Evolutionary conservation across 2,888 invertebrate species (phyloP).

Genomic region (Melinaea menophilus): DNA sequence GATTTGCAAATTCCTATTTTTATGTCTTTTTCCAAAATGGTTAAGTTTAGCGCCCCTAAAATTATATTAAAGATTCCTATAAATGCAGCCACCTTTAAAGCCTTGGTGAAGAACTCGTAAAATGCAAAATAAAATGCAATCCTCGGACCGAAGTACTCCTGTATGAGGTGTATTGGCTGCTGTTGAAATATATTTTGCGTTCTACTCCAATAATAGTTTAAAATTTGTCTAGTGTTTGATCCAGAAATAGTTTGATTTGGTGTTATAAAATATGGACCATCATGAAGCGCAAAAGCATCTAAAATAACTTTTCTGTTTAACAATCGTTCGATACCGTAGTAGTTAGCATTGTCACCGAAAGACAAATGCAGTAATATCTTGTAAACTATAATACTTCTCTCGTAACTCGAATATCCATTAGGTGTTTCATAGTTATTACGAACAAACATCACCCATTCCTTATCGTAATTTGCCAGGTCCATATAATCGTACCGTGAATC

Average conservation of each 20-base stretch:
- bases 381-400: no score
- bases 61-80: conserved; percentile 46
- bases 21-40: conserved; percentile 8
- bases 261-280: conserved; percentile 35
- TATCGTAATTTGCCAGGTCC: no score
- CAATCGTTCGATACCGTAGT: conserved; percentile 23
- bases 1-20: conserved; percentile 3
- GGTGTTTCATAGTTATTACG: no score
- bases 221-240: conserved; percentile 49
- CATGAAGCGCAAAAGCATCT: conserved; percentile 35
- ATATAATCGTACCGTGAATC: conserved; percentile 8
- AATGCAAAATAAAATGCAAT: conserved; percentile 77
- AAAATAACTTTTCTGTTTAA: conserved; percentile 29
- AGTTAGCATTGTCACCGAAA: no score
- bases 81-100: conserved; percentile 66
- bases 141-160: conserved; percentile 76
- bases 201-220: conserved; percentile 72
- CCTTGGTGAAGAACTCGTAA: conserved; percentile 73
- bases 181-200: conserved; percentile 73
- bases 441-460: no score
- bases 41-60: not conserved
- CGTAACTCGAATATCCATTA: no score
- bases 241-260: conserved; percentile 35
- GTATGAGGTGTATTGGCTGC: conserved; percentile 79
- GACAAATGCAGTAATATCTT: no score